Evolutionary conservation across 2,797 vertebrate genomes (phyloP), one percentile per base, ranked within the genome.

Genomic region (Otolemur crassicaudatus): DNA sequence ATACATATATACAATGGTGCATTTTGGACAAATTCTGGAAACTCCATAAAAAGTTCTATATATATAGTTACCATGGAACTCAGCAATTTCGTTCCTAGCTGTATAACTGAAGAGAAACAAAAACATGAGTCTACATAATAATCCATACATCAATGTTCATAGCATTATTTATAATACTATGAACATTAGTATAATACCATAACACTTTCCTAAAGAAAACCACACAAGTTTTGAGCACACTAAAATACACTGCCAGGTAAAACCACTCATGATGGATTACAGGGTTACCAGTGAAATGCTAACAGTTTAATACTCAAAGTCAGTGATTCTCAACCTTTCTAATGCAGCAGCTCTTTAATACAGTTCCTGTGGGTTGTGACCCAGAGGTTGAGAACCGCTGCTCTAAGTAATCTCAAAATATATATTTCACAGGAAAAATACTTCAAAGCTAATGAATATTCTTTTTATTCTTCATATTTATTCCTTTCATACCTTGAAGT

Each of bases 401-500:
- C 4, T 87, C 61, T 94, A 77, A 89, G 14, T 75, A 91, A 89
- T 56, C 23, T 91, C 65, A 94, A 83, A 84, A 83, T 34, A 80
- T 19, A 43, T 84, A 73, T 34, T 73, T 9, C 10, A 82, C 7
- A 87, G 4, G 13, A 2, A 43, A 88, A 20, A 61, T 65, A 43
- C 9, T 67, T 90, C 13, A 73, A 67, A 58, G 37, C 17, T 83
- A 73, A 85, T 34, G 82, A 61, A 46, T 61, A 9, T 31, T 29
- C 43, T 76, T 77, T 83, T 87, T 79, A 84, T 58, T 46, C 22
- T 49, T 17, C 9, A 29, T 92, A 93, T 40, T 29, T 89, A 37
- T 91, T 90, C 9, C 77, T 85, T 88, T 94, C 97, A 34, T 98
- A 99, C 98, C 98, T 98, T 98, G 27, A 98, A 95, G 86, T 98